Evolutionary conservation across 2,888 invertebrate genomes (phyloP).

Genomic region (Synanthedon tipuliformis): DNA sequence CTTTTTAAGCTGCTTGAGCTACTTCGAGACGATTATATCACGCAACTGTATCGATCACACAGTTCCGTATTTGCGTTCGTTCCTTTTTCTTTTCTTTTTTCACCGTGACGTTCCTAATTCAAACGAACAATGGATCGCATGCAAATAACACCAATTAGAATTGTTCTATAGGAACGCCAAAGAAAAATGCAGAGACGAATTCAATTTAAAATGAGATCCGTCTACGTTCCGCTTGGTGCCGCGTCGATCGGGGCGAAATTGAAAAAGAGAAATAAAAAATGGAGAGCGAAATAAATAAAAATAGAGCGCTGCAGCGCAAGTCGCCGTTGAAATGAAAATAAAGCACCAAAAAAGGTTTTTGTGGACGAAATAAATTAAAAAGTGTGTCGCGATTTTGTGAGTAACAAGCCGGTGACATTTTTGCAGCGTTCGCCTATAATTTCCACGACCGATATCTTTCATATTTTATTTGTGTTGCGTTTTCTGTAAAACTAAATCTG

Average conservation of each 20-base stretch:
- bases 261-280: constrained; percentile 53
- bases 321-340: constrained; percentile 69
- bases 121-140: constrained; percentile 50
- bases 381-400: constrained; percentile 63
- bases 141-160: constrained; percentile 64
- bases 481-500: too few species aligned
- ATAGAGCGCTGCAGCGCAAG: constrained; percentile 69
- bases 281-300: constrained; percentile 62
- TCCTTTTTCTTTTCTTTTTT: constrained; percentile 22
- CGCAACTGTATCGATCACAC: constrained; percentile 46
- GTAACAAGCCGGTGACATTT: constrained; percentile 27
- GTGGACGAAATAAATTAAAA: constrained; percentile 70
- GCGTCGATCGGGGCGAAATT: constrained; percentile 63
- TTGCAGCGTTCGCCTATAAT: constrained; percentile 9
- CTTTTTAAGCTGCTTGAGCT: constrained; percentile 31
- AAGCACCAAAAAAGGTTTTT: constrained; percentile 62
- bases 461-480: too few species aligned
- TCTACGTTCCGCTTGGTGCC: constrained; percentile 59
- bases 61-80: constrained; percentile 12
- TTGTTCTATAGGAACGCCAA: constrained; percentile 40
- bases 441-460: neutral
- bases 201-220: constrained; percentile 67
- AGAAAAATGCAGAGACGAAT: constrained; percentile 56
- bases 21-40: constrained; percentile 41
- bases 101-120: constrained; percentile 32